Evolutionary conservation across 2,113 vertebrate genomes (phyloP).

Genomic region (Cygnus atratus): DNA sequence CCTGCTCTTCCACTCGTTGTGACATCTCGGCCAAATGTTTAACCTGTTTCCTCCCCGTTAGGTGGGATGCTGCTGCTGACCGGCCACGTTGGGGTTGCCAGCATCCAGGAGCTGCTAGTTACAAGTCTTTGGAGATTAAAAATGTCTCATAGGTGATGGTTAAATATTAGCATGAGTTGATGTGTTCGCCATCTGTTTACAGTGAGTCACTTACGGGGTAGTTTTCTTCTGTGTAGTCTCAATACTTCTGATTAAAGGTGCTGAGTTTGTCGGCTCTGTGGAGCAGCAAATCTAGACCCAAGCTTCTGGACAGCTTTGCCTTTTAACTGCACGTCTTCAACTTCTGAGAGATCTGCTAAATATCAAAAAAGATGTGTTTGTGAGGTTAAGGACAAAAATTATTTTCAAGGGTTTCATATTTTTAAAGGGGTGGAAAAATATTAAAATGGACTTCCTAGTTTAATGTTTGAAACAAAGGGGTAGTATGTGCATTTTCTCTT

Average conservation of each 20-base stretch:
- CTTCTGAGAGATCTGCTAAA: background rate
- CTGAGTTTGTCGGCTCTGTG: background rate
- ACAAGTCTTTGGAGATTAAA: background rate
- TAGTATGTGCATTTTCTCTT: accelerated
- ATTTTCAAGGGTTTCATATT: background rate
- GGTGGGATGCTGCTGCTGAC: accelerated
- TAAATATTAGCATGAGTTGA: accelerated
- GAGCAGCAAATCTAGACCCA: background rate
- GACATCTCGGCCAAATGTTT: background rate
- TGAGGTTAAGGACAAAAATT: background rate
- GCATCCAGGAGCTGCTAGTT: background rate
- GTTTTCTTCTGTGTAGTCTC: background rate
- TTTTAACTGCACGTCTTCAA: background rate
- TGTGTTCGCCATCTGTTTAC: background rate
- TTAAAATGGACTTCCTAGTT: background rate
- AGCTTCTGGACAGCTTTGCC: background rate
- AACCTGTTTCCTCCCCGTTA: background rate
- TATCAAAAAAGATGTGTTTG: background rate
- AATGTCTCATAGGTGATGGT: accelerated
- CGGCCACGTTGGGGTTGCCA: accelerated
- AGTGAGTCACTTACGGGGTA: no score
- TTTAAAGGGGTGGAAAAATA: background rate
- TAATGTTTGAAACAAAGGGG: background rate
- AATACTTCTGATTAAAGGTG: background rate
- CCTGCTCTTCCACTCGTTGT: background rate